Evolutionary conservation across 2,888 invertebrate genomes (phyloP).

Genomic region (Hirtodrosophila trivittata): DNA sequence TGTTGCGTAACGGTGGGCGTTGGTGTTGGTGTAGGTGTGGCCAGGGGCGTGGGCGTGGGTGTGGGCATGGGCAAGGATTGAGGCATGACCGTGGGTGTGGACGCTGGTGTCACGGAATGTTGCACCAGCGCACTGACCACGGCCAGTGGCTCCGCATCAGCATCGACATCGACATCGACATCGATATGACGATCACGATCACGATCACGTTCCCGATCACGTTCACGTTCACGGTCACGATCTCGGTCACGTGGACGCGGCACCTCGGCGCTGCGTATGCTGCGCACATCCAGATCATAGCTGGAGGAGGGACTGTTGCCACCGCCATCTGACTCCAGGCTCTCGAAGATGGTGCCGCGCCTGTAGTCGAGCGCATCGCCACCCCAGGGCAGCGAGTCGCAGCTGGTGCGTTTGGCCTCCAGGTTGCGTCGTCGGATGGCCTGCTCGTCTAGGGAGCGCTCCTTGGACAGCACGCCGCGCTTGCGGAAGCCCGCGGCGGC

Average conservation of each 20-base stretch:
- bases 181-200: too few species aligned
- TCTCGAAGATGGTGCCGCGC: constrained; percentile 84
- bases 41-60: constrained; percentile 22
- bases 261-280: constrained; percentile 81
- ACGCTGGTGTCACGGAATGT: constrained; percentile 14
- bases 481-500: constrained; percentile 80
- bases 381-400: constrained; percentile 83
- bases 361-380: constrained; percentile 79
- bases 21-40: constrained; percentile 12
- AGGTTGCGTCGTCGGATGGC: constrained; percentile 85
- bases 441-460: constrained; percentile 83
- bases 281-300: constrained; percentile 74
- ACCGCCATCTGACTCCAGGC: constrained; percentile 80
- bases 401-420: constrained; percentile 85
- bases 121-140: constrained; percentile 54
- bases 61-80: constrained; percentile 17
- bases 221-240: too few species aligned
- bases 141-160: constrained; percentile 41
- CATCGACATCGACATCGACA: constrained; percentile 15
- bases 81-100: constrained; percentile 23
- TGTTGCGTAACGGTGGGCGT: constrained; percentile 8
- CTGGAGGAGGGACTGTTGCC: constrained; percentile 62
- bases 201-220: too few species aligned
- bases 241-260: constrained; percentile 37
- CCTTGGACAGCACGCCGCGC: constrained; percentile 83